Percentiles rank a stretch among this genome's conserved stretches.
phyloP scores from a whole-genome alignment of 2,888 invertebrate genomes.

The Cerastis rubricosa region DNA sequence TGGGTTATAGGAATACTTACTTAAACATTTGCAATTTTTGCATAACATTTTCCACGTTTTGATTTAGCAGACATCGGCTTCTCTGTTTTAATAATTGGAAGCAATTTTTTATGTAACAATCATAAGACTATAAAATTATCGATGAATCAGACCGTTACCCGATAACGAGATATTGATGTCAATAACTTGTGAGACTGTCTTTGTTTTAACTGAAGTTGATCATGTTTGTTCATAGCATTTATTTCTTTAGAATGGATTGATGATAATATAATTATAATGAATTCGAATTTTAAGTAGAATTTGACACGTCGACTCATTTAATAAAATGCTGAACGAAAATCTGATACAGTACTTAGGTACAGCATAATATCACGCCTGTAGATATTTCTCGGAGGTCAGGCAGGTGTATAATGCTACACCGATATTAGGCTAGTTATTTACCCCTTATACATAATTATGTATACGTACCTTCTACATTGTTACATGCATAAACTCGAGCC shows the following conservation, averaged over 20 bases:
- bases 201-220: conserved; percentile 43
- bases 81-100: background rate
- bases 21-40: conserved; percentile 1
- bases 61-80: background rate
- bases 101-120: conserved; percentile 14
- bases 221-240: background rate
- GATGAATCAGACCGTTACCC: conserved; percentile 34
- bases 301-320: background rate
- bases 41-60: background rate
- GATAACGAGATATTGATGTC: conserved; percentile 49
- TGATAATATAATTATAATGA: conserved; percentile 3
- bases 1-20: too few relatives aligned
- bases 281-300: background rate
- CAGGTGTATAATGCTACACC: background rate
- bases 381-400: background rate
- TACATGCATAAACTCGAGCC: background rate
- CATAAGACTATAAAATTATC: conserved; percentile 19
- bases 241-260: background rate
- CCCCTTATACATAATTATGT: background rate
- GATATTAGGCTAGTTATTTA: background rate
- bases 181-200: conserved; percentile 46
- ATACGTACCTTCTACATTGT: too few relatives aligned
- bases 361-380: background rate
- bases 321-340: background rate
- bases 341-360: background rate